Base-by-base conservation (phyloP, 2,888 invertebrate species). In the Nycteola revayana region DNA sequence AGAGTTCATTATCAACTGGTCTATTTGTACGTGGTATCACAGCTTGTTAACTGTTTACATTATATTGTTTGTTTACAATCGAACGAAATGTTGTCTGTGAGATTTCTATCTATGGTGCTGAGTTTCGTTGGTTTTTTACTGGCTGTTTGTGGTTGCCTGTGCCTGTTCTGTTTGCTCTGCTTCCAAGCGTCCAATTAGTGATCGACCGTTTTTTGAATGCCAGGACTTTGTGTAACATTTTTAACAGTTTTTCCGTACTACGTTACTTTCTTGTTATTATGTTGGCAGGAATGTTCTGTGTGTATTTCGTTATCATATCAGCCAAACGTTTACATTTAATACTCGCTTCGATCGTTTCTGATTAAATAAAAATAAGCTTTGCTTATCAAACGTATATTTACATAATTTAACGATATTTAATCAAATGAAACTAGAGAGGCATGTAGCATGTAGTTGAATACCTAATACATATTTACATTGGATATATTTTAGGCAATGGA, bases 21-120 rank as follows among this genome's bases (percentile, higher is more conserved):
- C 56, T 73, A 63, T 75, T 69, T 70, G 60, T 54, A 57, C 59
- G 49, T 57, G 60, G 59, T 57, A 59, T 55, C 57, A 55, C 50
- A 56, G 47, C 48, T 42, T 49, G 53, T 48, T 55, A 45, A 32
- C 37, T 56, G 59, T 61, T 62, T 62, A 58, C 52, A 49, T 53
- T 55, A 17, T 26, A 28, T 28, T 52, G 60, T 66, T 68, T 66
- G 58, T 57, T 60, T 60, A 58, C 57, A 53, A 60, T 61, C 32
- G 42, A 30, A 43, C 40, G 34, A 48, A 14, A 51, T 49, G 54
- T 57, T 52, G 42, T 40, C 38, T 47, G 36, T 35, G 45, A 49
- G 43, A 53, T 54, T 47, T 53, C 44, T 49, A 55, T 58, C 37
- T 58, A 40, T 25, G 42, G 50, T 20, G 22, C 28, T 38, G 30